A percentile compares a stretch with the other conserved stretches of the same genome.
Evolutionary conservation across 2,113 vertebrate species (phyloP).

Genomic region (Chamaetylas fuelleborni): DNA sequence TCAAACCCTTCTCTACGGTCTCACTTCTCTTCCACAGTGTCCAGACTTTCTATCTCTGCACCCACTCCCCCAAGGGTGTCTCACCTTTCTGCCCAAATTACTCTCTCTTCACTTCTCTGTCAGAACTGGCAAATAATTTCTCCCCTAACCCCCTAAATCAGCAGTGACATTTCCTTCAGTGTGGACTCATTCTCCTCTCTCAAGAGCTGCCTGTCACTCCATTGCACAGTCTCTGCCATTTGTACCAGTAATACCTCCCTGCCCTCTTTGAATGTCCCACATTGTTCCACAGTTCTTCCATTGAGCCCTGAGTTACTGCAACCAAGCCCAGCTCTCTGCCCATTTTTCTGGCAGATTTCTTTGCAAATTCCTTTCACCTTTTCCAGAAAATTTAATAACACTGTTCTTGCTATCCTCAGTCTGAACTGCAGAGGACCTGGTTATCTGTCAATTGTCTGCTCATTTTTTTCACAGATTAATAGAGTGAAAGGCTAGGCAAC

Average conservation of each 20-base stretch:
- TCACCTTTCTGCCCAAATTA: constrained; percentile 15
- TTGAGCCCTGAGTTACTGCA: background rate
- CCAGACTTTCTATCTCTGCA: background rate
- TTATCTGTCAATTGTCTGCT: background rate
- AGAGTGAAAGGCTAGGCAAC: background rate
- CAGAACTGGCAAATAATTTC: background rate
- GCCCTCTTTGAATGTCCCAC: background rate
- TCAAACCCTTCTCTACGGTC: background rate
- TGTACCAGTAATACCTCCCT: background rate
- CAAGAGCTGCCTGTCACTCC: background rate
- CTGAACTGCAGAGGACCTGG: background rate
- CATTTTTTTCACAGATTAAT: constrained; percentile 9
- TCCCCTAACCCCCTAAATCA: background rate
- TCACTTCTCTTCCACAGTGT: background rate
- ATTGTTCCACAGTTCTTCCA: background rate
- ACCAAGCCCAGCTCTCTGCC: background rate
- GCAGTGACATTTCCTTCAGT: background rate
- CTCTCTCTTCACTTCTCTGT: background rate
- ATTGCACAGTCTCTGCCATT: background rate
- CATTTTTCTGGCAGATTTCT: background rate
- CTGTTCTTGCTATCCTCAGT: background rate
- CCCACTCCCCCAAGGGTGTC: background rate
- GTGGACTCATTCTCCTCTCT: background rate
- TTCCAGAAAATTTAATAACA: background rate
- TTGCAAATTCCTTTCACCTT: background rate